Conservation (phyloP, 2,888 invertebrate genomes). For the Polyommatus icarus region DNA sequence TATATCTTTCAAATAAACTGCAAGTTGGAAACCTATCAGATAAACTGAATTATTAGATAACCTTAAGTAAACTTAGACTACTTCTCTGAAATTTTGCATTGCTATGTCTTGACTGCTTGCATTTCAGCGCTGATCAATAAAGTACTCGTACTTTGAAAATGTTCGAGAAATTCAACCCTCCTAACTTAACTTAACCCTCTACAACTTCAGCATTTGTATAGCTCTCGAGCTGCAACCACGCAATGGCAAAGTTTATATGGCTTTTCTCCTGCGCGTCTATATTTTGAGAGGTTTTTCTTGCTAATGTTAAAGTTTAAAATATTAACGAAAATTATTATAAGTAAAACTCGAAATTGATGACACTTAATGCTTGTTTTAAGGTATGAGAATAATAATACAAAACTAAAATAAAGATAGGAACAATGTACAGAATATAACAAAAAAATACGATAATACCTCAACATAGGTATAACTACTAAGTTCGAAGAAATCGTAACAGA, state of each 20-base stretch:
- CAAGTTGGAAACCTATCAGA: no score
- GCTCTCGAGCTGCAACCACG: neutral
- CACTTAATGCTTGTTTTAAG: no score
- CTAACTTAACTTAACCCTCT: neutral
- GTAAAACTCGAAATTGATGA: no score
- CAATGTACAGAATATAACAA: no score
- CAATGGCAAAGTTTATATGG: constrained; percentile 6
- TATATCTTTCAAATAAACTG: no score
- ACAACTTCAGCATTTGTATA: constrained; percentile 13
- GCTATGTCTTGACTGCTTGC: neutral
- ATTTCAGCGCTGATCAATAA: neutral
- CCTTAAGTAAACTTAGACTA: neutral
- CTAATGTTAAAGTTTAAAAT: no score
- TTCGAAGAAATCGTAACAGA: neutral
- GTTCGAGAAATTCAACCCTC: neutral
- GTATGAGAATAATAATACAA: no score
- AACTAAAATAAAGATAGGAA: no score
- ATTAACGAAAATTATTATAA: no score
- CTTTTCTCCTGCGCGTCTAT: neutral
- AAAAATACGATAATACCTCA: neutral
- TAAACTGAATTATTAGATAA: neutral
- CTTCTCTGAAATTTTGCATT: neutral
- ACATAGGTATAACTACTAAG: neutral
- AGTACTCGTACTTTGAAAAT: constrained; percentile 7
- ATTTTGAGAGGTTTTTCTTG: neutral